These are phyloP conservation scores for Stomatorhinus ivindoensis DNA, from an alignment of 2,113 vertebrate genomes.

Conservation along the genomic window DNA sequence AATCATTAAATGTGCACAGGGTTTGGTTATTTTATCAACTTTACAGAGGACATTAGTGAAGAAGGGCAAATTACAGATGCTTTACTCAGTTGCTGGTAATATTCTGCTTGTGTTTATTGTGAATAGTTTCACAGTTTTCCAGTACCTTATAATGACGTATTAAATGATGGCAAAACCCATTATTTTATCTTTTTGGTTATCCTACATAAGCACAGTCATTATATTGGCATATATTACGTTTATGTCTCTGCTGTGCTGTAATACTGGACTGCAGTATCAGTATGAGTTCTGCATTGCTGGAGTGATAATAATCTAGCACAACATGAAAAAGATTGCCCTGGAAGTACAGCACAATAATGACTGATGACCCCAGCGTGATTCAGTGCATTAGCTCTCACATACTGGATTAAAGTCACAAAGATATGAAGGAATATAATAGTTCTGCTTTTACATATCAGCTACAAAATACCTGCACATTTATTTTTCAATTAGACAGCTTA, in stretches of 20 bases:
- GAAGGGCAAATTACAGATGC: not conserved
- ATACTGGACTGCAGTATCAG: not conserved
- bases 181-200: constrained; percentile 4
- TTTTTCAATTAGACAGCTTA: not conserved
- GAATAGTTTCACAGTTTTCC: not conserved
- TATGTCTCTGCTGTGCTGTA: not conserved
- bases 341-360: not conserved
- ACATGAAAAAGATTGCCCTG: not conserved
- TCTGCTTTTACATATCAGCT: not conserved
- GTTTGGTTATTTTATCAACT: not conserved
- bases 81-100: not conserved
- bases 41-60: not conserved
- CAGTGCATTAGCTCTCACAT: not conserved
- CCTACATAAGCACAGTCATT: not conserved
- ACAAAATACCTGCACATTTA: not conserved
- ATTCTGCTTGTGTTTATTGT: not conserved
- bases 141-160: not conserved
- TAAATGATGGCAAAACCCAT: not conserved
- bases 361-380: not conserved
- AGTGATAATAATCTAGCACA: constrained; percentile 8
- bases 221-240: constrained; percentile 1
- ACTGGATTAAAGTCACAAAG: not conserved
- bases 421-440: not conserved
- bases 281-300: not conserved
- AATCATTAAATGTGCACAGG: not conserved